Conservation (phyloP, 2,797 vertebrate species). For the Sebastes trivittatus region DNA sequence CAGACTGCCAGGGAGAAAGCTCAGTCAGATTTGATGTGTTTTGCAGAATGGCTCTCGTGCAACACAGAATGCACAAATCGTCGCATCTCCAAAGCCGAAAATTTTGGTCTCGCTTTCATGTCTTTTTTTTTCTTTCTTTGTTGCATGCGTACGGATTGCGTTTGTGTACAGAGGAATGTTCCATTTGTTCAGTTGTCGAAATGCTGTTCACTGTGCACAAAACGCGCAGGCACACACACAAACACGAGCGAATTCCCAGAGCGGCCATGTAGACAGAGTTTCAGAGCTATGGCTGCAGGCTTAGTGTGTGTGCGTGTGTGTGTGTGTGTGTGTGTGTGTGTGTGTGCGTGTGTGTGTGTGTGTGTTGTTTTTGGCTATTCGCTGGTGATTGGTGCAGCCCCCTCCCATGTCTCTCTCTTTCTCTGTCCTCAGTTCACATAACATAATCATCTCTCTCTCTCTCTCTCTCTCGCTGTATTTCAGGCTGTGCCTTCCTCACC, state of each 20-base stretch:
- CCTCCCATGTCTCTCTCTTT: conserved; percentile 43
- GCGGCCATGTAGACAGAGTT: conserved; percentile 62
- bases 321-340: conserved; percentile 1
- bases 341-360: conserved; percentile 17
- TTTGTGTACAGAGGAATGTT: conserved; percentile 46
- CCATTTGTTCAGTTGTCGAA: conserved; percentile 54
- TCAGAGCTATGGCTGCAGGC: conserved; percentile 66
- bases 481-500: conserved; percentile 96
- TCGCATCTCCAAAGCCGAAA: conserved; percentile 3
- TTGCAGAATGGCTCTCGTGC: conserved; percentile 46
- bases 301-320: conserved; percentile 18
- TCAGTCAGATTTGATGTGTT: conserved; percentile 62
- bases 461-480: conserved; percentile 54
- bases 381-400: conserved; percentile 43
- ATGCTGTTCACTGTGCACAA: conserved; percentile 52
- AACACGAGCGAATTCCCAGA: conserved; percentile 51
- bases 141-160: conserved; percentile 18
- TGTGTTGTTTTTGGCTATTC: conserved; percentile 51
- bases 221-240: conserved; percentile 43
- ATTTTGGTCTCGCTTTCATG: conserved; percentile 16
- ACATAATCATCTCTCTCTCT: conserved; percentile 51
- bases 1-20: conserved; percentile 61
- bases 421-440: conserved; percentile 59
- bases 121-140: background rate
- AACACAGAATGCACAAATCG: conserved; percentile 48